Conservation (phyloP, 2,797 vertebrate genomes). For the Peromyscus nudipes region DNA sequence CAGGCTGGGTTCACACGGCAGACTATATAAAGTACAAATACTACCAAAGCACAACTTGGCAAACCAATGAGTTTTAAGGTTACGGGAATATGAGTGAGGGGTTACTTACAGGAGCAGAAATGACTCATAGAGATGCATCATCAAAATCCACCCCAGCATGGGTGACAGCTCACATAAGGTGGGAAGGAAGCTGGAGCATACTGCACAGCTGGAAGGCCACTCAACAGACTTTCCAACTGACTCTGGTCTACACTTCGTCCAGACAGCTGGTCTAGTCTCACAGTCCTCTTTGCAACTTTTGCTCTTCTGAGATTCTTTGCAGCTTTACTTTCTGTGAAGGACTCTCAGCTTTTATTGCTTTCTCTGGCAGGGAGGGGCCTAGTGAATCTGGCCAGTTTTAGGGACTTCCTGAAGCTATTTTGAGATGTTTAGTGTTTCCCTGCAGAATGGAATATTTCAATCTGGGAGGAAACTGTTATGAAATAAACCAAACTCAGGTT, state of each 20-base stretch:
- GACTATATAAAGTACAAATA: not conserved
- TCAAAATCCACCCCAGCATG: not conserved
- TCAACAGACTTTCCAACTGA: not conserved
- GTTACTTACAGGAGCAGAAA: not conserved
- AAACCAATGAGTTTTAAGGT: not conserved
- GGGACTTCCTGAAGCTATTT: not conserved
- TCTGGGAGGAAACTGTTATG: not conserved
- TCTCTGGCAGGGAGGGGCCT: not conserved
- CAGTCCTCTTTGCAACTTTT: not conserved
- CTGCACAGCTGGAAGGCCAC: not conserved
- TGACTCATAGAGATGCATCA: not conserved
- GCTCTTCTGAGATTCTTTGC: not conserved
- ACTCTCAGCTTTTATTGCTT: not conserved
- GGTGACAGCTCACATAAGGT: not conserved
- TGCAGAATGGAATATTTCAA: not conserved
- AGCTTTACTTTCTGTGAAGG: too few species aligned
- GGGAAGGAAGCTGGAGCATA: not conserved
- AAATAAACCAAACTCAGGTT: not conserved
- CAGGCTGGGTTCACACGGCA: not conserved
- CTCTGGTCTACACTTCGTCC: not conserved
- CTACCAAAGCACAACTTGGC: not conserved
- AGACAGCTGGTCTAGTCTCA: not conserved
- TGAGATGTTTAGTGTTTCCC: not conserved
- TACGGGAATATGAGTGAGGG: not conserved
- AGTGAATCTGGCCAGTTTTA: not conserved